phyloP scores from a whole-genome alignment of 2,113 vertebrate species.

The Abramis brama region DNA sequence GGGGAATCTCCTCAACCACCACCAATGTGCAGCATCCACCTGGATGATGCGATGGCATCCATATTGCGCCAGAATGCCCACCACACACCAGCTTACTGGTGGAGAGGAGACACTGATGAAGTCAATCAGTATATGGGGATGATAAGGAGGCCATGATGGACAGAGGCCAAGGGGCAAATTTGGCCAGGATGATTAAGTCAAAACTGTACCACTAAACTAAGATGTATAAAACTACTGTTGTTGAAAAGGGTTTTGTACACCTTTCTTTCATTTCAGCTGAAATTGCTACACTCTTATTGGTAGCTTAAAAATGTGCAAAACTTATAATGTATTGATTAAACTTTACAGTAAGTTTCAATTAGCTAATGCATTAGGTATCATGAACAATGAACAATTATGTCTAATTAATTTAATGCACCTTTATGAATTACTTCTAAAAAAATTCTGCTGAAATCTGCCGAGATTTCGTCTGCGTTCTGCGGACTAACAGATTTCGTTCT shows the following conservation, averaged over 20 bases:
- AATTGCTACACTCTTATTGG: neutral
- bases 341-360: neutral
- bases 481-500: neutral
- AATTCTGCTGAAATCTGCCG: neutral
- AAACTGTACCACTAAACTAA: neutral
- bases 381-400: neutral
- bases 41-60: too few species aligned
- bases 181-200: too few species aligned
- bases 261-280: too few species aligned
- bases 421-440: neutral
- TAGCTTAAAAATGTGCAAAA: neutral
- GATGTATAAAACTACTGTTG: neutral
- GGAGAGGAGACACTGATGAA: too few species aligned
- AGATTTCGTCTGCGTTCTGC: too few species aligned
- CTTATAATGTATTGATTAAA: neutral
- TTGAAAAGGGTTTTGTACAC: neutral
- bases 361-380: neutral
- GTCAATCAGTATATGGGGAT: too few species aligned
- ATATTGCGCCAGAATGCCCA: too few species aligned
- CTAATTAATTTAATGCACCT: neutral
- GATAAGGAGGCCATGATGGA: too few species aligned
- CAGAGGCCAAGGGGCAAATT: too few species aligned
- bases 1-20: too few species aligned
- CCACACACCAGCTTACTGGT: too few species aligned
- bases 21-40: too few species aligned